Evolutionary conservation across 2,113 vertebrate genomes (phyloP), one percentile per base, ranked within the genome.

Genomic region (Galeopterus variegatus): DNA sequence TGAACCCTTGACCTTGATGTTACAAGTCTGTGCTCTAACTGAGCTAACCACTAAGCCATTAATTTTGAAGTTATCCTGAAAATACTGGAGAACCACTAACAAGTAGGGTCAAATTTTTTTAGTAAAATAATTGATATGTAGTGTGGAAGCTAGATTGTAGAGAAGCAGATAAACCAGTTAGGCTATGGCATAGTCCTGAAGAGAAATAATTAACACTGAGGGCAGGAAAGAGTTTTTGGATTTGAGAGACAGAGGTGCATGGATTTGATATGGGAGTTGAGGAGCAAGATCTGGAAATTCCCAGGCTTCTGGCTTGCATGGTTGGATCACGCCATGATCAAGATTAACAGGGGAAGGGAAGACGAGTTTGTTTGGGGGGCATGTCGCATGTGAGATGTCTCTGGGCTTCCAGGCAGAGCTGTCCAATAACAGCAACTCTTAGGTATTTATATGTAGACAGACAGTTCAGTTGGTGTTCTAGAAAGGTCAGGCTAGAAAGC

Each of bases 181-280:
- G 62, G 72, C 69, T 92, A 23, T 79, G 41, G 41, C 8, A 58
- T 7, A 50, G 23, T 60, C 62, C 33, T 24, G 18, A 79, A 73
- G 69, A 70, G 31, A 94, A 97, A 94, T 79, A 58, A 77, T 69
- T 10, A 70, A 76, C 31, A 73, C 0, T 41, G 45, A 45, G 3
- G 45, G 73, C 54, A 76, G 19, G 56, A 62, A 50, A 67, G 12
- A 87, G 45, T 56, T 82, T 62, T 5, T 93, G 54, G 10, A 94
- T 69, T 76, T 93, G 45, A 95, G 56, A 50, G 17, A 75, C 36
- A 95, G 52, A 84, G 41, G 58, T 72, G 67, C 73, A 81, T 60
- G 50, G 58, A 76, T 64, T 95, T 69, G 26, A 8, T 48, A 11
- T 81, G 52, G 19, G 31, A 77, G n/a, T 31, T 94, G n/a, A 72